Evolutionary conservation across 2,797 vertebrate species (phyloP), one percentile per base, ranked within the genome.

Genomic region (Garrulus glandarius): DNA sequence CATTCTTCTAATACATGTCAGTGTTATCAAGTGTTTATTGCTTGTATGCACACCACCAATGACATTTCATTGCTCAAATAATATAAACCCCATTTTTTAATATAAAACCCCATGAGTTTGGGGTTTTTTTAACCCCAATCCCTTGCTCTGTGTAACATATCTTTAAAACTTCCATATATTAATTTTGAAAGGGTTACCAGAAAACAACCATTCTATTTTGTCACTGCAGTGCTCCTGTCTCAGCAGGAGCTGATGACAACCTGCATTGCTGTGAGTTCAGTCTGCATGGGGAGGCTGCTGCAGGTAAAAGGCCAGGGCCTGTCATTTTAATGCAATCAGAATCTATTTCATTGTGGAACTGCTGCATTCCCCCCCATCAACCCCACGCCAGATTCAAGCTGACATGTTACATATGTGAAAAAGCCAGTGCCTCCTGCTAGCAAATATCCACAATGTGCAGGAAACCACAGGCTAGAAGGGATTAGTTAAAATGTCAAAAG

Each of bases 331-430:
- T 98, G 98, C 98, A 97, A 98, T 98, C 97, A 97, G 98, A 98
- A 98, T 98, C 98, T 89, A 98, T 98, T 99, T 98, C 98, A 98
- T 95, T 96, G 95, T 97, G 94, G 86, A 97, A 97, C 97, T 98
- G 97, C 97, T 74, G 97, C 98, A 94, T 97, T 94, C 97, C 92
- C 95, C 96, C 71, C 96, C 96, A 97, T 98, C 96, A 98, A 96
- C 96, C 97, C 98, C 98, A 96, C 87, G 86, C 97, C 97, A 98
- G 90, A 99, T 99, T 97, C 95, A 96, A 99, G 98, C 98, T 99
- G 99, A 99, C 99, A 99, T 98, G 98, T 89, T 98, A 97, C 99
- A 99, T 99, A 99, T 99, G 99, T 99, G 99, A 98, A 99, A 99
- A 99, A 99, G 99, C 97, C 99, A 99, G 98, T 98, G 98, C 97